Base-by-base conservation (phyloP, 2,888 invertebrate species). In the Limulus polyphemus region DNA sequence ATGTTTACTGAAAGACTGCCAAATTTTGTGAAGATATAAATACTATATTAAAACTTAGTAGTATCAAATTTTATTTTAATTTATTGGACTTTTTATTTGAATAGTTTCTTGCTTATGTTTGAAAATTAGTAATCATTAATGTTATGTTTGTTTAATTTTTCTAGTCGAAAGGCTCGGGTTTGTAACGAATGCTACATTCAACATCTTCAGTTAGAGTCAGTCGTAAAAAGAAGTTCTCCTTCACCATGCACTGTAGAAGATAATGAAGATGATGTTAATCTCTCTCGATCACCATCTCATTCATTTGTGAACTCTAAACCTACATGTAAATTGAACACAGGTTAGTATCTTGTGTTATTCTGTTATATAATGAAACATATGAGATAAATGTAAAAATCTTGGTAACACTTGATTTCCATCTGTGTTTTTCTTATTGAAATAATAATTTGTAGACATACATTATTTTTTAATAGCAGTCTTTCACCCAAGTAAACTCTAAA, bases 121-220 rank as follows among this genome's bases (percentile, higher is more conserved):
- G 10, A 48, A n/a, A 47, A n/a, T 46, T 47, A 10, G 5, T 7
- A 1, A 32, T 32, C 5, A 32, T 32, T 32, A 32, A 49, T 49
- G 4, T 46, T 47, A 14, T 48, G 12, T 48, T 55, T n/a, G 32
- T 56, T 56, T 57, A 50, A 49, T 13, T 49, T n/a, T 46, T 65
- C 17, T 66, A 75, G 75, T 58, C 72, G 72, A 61, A 73, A 74
- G 61, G 67, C 68, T 13, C 66, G 73, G 10, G 69, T 69, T 10
- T 73, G 73, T 62, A 68, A 71, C 56, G 68, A 65, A 60, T 73
- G 73, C 59, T 66, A 67, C 14, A 62, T 67, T 49, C 60, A 63
- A 49, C 63, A 66, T 49, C 62, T 51, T 49, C 66, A 67, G 49
- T 59, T 62, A 12, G 66, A 63, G 48, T 55, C 49, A 14, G 61